Conservation (phyloP, 1,140 invertebrate genomes). For the Reticulitermes speratus region DNA sequence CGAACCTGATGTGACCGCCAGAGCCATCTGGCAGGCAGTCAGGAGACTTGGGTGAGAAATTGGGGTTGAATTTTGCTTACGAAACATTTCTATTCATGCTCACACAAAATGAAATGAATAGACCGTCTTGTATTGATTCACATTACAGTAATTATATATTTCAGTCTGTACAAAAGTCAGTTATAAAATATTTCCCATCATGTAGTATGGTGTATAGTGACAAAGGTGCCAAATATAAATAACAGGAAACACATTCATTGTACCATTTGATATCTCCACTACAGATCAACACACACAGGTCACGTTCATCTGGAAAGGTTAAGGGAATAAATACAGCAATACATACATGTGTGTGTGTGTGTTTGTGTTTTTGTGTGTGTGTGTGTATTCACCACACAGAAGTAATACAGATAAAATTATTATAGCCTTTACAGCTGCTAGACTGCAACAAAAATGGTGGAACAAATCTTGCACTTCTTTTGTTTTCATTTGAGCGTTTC, state of each 20-base stretch:
- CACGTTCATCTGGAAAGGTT: conserved; percentile 16
- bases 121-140: conserved; percentile 10
- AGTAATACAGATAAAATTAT: not conserved
- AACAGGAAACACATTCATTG: conserved; percentile 37
- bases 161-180: conserved; percentile 47
- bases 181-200: conserved; percentile 46
- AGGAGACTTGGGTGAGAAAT: no score
- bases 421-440: conserved; percentile 10
- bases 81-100: no score
- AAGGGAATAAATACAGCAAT: conserved; percentile 23
- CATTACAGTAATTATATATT: conserved; percentile 36
- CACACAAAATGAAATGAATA: not conserved
- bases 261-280: conserved; percentile 35
- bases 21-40: no score
- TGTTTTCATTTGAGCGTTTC: conserved; percentile 28
- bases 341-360: not conserved
- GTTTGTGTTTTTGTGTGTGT: not conserved
- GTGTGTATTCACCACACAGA: not conserved
- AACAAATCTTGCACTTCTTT: conserved; percentile 22
- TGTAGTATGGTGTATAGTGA: conserved; percentile 43
- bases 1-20: no score
- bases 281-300: conserved; percentile 32
- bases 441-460: not conserved
- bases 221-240: conserved; percentile 41
- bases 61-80: no score